A percentile compares a stretch with the other conserved stretches of the same genome.
These are phyloP conservation scores for Polyommatus iphigenia DNA, from an alignment of 2,888 invertebrate species.

Conservation along the genomic window DNA sequence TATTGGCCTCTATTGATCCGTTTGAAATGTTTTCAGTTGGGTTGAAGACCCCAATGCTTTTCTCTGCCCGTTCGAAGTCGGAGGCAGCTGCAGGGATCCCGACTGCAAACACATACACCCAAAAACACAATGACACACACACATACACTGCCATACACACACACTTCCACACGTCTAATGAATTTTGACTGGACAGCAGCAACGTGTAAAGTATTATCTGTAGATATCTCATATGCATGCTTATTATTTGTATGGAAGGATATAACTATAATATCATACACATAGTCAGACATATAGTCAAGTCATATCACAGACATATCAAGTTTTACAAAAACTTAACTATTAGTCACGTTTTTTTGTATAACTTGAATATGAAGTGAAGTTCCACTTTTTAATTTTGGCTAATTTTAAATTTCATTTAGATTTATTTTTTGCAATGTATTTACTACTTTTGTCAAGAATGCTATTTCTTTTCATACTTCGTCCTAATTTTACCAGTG, in stretches of 20 bases:
- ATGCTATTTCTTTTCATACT: not conserved
- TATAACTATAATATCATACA: no score
- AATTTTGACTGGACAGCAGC: constrained; percentile 56
- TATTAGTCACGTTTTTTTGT: not conserved
- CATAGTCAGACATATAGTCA: not conserved
- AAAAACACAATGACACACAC: constrained; percentile 55
- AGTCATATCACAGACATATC: no score
- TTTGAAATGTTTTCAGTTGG: constrained; percentile 66
- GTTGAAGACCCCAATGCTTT: constrained; percentile 71
- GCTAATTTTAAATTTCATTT: not conserved
- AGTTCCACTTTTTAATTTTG: not conserved
- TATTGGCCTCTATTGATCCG: constrained; percentile 39
- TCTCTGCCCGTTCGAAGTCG: constrained; percentile 74
- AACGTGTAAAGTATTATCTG: constrained; percentile 73
- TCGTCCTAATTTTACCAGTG: not conserved
- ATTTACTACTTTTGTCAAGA: no score
- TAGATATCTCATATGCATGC: constrained; percentile 44
- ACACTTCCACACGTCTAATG: constrained; percentile 47
- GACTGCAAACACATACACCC: constrained; percentile 76
- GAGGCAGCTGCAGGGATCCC: constrained; percentile 74
- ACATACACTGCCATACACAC: constrained; percentile 56
- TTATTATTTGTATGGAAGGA: constrained; percentile 18
- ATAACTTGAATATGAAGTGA: not conserved
- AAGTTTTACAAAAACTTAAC: not conserved
- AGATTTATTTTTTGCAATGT: not conserved